These are phyloP conservation scores for Zele albiditarsus DNA, from an alignment of 2,888 invertebrate species.

Conservation along the genomic window DNA sequence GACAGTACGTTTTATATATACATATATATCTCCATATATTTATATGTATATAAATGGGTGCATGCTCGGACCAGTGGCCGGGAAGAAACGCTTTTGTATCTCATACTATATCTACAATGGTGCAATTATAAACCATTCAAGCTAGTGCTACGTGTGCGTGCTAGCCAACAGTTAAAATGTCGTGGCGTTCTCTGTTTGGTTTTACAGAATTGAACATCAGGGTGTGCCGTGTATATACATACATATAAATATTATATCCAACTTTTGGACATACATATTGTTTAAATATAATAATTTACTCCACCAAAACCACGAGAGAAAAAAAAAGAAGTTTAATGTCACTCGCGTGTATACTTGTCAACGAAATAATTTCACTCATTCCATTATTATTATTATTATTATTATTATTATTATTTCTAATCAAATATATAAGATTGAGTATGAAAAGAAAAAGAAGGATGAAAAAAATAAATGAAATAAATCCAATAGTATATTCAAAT, in stretches of 20 bases:
- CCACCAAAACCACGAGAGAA: neutral
- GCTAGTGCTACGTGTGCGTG: constrained; percentile 61
- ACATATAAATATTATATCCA: neutral
- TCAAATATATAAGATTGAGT: neutral
- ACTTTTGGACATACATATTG: neutral
- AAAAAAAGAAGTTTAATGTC: neutral
- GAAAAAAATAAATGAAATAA: constrained; percentile 9
- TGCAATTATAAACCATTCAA: constrained; percentile 67
- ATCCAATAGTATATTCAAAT: neutral
- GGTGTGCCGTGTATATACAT: constrained; percentile 18
- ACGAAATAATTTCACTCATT: too few relatives aligned
- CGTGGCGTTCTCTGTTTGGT: constrained; percentile 53
- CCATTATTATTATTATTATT: too few relatives aligned
- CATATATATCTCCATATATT: neutral
- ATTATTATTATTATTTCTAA: too few relatives aligned
- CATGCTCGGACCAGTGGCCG: constrained; percentile 11
- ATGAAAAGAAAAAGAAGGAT: neutral
- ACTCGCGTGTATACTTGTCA: too few relatives aligned
- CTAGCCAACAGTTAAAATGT: constrained; percentile 59
- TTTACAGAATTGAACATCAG: constrained; percentile 37
- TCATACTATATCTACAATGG: constrained; percentile 63
- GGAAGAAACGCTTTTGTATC: constrained; percentile 52
- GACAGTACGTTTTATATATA: neutral
- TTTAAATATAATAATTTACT: neutral
- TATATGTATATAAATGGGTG: neutral